Conservation (phyloP, 2,888 invertebrate genomes). For the Caenorhabditis virilis region DNA sequence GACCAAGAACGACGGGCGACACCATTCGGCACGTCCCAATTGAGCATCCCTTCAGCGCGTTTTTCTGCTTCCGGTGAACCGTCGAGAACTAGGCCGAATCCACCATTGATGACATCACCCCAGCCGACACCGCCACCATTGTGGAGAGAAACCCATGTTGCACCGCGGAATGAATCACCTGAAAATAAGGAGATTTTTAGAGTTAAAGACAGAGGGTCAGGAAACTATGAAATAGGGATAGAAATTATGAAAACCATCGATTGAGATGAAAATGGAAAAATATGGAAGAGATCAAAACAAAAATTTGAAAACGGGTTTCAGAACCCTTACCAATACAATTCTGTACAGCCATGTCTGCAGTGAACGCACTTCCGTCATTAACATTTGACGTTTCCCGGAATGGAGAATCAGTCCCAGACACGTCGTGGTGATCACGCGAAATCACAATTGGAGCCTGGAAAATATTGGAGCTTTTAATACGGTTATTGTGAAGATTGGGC, state of each 20-base stretch:
- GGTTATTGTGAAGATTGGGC: too few species aligned
- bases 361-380: slow-evolving; percentile 75
- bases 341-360: slow-evolving; percentile 75
- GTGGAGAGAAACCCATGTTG: slow-evolving; percentile 74
- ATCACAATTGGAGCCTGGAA: slow-evolving; percentile 74
- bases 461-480: too few species aligned
- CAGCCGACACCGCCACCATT: slow-evolving; percentile 70
- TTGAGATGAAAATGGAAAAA: too few species aligned
- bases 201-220: too few species aligned
- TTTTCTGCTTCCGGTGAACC: slow-evolving; percentile 72
- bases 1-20: slow-evolving; percentile 74
- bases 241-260: too few species aligned
- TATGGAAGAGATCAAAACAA: background rate
- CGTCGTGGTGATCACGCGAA: slow-evolving; percentile 76
- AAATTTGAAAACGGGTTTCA: too few species aligned
- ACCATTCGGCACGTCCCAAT: slow-evolving; percentile 76
- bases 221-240: too few species aligned
- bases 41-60: slow-evolving; percentile 72
- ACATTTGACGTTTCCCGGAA: slow-evolving; percentile 75
- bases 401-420: slow-evolving; percentile 76
- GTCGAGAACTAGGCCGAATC: slow-evolving; percentile 75
- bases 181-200: too few species aligned
- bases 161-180: slow-evolving; percentile 72
- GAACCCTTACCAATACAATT: slow-evolving; percentile 70
- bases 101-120: slow-evolving; percentile 76